These are phyloP conservation scores for Stegophylla sp. DNA, from an alignment of 2,888 invertebrate species.

Conservation along the genomic window DNA sequence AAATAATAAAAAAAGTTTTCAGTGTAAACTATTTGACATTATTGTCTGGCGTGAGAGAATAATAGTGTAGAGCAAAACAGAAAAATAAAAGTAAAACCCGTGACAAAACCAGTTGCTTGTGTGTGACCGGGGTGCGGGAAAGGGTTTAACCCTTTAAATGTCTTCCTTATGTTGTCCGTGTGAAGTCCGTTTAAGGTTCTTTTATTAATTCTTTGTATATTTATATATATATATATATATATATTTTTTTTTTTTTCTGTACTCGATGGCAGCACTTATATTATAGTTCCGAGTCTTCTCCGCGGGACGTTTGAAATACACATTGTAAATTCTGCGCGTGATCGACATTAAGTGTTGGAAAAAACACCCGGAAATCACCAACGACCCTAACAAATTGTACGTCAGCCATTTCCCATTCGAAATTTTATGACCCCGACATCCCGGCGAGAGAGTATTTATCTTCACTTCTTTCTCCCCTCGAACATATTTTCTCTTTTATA, in stretches of 20 bases:
- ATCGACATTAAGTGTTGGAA: not conserved
- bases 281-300: slow-evolving; percentile 3
- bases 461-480: not conserved
- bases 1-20: slow-evolving; percentile 19
- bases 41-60: slow-evolving; percentile 30
- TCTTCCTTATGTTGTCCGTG: slow-evolving; percentile 41
- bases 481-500: not conserved
- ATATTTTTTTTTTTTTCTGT: not conserved
- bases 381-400: slow-evolving; percentile 1
- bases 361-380: not conserved
- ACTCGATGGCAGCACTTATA: slow-evolving; percentile 3
- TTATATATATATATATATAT: slow-evolving; percentile 1
- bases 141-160: slow-evolving; percentile 36
- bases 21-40: slow-evolving; percentile 22
- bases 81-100: not conserved
- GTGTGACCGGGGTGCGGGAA: not conserved
- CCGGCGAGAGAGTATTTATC: not conserved
- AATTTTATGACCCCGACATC: not conserved
- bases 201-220: not conserved
- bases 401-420: not conserved
- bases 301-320: slow-evolving; percentile 5
- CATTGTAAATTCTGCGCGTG: not conserved
- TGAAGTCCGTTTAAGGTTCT: slow-evolving; percentile 44
- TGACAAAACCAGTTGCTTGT: slow-evolving; percentile 27
- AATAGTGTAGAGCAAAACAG: not conserved